A percentile compares a stretch with the other conserved stretches of the same genome.
Conservation (phyloP, 2,888 invertebrate species). For the Melinaea menophilus region DNA sequence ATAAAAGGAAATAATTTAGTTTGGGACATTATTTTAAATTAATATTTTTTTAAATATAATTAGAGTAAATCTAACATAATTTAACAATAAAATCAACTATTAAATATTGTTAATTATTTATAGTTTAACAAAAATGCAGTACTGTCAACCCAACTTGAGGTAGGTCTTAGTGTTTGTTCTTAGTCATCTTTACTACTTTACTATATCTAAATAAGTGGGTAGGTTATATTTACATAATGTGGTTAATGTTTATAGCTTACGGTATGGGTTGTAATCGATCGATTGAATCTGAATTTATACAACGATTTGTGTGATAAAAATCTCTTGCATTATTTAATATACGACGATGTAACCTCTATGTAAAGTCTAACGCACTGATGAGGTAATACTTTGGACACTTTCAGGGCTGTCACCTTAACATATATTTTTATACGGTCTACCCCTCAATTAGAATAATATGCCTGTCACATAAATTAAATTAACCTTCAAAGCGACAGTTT, state of each 20-base stretch:
- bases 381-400: neutral
- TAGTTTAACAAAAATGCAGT: neutral
- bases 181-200: neutral
- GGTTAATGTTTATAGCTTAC: constrained; percentile 4
- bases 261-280: constrained; percentile 6
- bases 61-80: too few relatives aligned
- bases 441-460: too few relatives aligned
- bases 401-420: too few relatives aligned
- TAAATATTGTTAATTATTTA: neutral
- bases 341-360: neutral
- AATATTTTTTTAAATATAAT: too few relatives aligned
- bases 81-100: too few relatives aligned
- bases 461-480: too few relatives aligned
- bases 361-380: constrained; percentile 1
- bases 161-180: neutral
- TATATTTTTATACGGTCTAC: too few relatives aligned
- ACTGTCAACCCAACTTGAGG: neutral
- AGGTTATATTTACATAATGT: constrained; percentile 1
- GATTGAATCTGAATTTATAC: neutral
- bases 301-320: constrained; percentile 2
- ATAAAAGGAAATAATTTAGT: too few relatives aligned
- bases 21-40: too few relatives aligned
- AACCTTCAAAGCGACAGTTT: too few relatives aligned
- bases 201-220: neutral
- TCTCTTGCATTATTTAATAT: constrained; percentile 1